Conservation (phyloP, 2,797 vertebrate species). For the Corythornis leucogaster region DNA sequence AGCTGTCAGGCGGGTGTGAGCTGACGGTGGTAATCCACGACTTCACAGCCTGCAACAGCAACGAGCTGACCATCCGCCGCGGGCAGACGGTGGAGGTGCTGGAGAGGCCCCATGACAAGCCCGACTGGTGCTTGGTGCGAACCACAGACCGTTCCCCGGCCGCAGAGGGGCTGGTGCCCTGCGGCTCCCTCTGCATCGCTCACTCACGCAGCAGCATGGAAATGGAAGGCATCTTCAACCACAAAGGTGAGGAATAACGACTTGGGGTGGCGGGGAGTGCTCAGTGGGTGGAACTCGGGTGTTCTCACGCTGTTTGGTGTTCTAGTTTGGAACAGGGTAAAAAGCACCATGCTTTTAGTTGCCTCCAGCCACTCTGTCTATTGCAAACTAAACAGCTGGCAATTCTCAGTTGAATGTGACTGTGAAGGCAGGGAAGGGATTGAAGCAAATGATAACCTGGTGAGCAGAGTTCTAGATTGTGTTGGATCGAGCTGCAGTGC, state of each 20-base stretch:
- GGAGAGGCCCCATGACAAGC: slow-evolving; percentile 95
- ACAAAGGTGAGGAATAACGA: slow-evolving; percentile 88
- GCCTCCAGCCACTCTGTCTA: background rate
- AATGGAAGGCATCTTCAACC: slow-evolving; percentile 99
- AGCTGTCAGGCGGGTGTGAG: slow-evolving; percentile 98
- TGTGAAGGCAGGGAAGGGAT: background rate
- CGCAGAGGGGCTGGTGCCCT: slow-evolving; percentile 94
- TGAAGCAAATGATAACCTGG: background rate
- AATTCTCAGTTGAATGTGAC: background rate
- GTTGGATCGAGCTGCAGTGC: background rate
- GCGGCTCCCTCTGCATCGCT: slow-evolving; percentile 94
- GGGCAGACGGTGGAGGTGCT: slow-evolving; percentile 98
- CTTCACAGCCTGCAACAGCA: slow-evolving; percentile 95
- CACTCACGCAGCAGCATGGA: slow-evolving; percentile 98
- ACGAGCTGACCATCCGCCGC: slow-evolving; percentile 93
- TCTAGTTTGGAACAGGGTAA: background rate
- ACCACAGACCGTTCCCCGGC: slow-evolving; percentile 96
- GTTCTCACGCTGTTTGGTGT: background rate
- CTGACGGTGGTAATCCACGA: slow-evolving; percentile 98
- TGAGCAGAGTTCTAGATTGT: background rate
- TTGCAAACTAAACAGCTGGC: background rate
- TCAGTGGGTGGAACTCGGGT: rapidly evolving
- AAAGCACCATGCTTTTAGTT: background rate
- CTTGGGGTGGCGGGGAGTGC: background rate
- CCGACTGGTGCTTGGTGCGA: slow-evolving; percentile 96